These are phyloP conservation scores for Globodera rostochiensis DNA, from an alignment of 1,140 invertebrate species.

Conservation along the genomic window DNA sequence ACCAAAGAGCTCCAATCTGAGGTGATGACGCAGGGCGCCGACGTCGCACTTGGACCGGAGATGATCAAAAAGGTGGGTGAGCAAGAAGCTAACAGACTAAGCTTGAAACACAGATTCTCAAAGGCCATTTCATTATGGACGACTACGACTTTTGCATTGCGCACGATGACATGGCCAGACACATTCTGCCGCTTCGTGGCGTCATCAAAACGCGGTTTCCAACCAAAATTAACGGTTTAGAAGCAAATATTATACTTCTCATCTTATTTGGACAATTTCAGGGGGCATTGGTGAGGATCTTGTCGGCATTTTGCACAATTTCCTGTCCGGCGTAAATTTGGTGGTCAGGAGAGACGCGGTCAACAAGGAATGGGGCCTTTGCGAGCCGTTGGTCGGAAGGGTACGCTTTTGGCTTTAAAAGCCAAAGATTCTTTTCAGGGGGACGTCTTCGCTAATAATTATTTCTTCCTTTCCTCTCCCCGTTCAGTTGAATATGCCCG, in stretches of 20 bases:
- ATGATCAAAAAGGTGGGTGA: conserved; percentile 58
- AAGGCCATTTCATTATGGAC: conserved; percentile 61
- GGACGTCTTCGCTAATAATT: neutral
- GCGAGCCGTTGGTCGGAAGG: conserved; percentile 57
- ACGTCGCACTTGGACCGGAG: conserved; percentile 61
- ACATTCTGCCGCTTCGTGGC: conserved; percentile 58
- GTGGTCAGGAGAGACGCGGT: conserved; percentile 57
- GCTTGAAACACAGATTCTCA: conserved; percentile 49
- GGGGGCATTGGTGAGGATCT: conserved; percentile 59
- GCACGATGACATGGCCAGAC: conserved; percentile 54
- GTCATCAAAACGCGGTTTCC: conserved; percentile 60
- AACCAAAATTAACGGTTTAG: conserved; percentile 54
- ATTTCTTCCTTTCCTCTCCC: conserved; percentile 35
- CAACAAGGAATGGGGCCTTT: conserved; percentile 58
- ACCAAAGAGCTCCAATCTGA: conserved; percentile 49
- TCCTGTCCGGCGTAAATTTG: conserved; percentile 59
- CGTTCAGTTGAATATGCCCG: conserved; percentile 58
- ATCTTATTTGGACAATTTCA: conserved; percentile 16
- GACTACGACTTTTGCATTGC: conserved; percentile 65
- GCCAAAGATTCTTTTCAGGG: too few species aligned
- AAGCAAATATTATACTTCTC: conserved; percentile 18
- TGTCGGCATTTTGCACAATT: conserved; percentile 52
- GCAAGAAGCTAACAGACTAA: conserved; percentile 10
- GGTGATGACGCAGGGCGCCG: conserved; percentile 57
- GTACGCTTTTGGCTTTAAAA: conserved; percentile 32